Conservation (phyloP, 1,140 invertebrate species). For the Tetragnatha versicolor region DNA sequence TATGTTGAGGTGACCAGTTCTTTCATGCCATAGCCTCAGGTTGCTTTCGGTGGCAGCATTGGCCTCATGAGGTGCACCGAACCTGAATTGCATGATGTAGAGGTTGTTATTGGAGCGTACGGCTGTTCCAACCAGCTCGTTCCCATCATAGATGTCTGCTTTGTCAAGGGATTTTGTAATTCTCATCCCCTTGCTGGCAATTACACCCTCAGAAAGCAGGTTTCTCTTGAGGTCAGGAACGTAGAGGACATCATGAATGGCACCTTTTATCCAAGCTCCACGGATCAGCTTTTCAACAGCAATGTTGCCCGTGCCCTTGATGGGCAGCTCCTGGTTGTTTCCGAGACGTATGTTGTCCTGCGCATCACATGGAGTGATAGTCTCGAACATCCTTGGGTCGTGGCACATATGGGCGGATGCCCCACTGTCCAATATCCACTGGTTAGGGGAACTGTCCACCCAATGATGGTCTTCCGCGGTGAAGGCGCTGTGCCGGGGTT, state of each 20-base stretch:
- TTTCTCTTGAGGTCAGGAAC: slow-evolving; percentile 4
- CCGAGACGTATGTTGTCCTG: not conserved
- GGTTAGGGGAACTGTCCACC: not conserved
- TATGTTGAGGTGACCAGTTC: slow-evolving; percentile 24
- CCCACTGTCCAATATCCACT: slow-evolving; percentile 11
- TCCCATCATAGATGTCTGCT: not conserved
- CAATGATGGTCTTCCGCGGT: too few relatives aligned
- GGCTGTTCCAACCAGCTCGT: not conserved
- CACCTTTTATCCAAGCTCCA: not conserved
- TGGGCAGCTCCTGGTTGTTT: not conserved
- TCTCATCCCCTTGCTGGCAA: slow-evolving; percentile 1
- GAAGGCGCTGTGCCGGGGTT: too few relatives aligned
- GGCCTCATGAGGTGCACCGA: not conserved
- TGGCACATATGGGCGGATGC: slow-evolving; percentile 13
- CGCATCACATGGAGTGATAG: not conserved
- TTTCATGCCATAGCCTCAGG: slow-evolving; percentile 33
- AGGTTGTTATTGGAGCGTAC: slow-evolving; percentile 1
- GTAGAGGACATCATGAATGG: not conserved
- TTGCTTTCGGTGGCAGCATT: not conserved
- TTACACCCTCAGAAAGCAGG: not conserved
- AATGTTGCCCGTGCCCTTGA: not conserved
- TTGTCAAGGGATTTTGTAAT: not conserved
- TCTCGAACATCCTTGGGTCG: not conserved
- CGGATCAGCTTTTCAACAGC: slow-evolving; percentile 6
- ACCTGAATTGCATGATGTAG: slow-evolving; percentile 6